Conservation (phyloP, 2,888 invertebrate species). For the Tridacna gigas region DNA sequence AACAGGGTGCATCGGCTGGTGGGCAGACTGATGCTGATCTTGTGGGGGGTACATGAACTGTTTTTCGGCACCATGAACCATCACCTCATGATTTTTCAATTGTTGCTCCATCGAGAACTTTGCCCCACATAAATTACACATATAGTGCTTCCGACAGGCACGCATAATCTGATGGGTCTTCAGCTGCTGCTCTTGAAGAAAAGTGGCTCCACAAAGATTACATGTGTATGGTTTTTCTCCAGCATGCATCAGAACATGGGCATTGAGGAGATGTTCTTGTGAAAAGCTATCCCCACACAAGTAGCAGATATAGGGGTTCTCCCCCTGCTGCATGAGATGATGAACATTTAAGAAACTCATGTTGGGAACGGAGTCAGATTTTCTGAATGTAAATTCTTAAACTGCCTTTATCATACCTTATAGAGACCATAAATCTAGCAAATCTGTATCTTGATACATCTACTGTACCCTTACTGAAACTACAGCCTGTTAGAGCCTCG, state of each 20-base stretch:
- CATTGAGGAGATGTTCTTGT: conserved; percentile 16
- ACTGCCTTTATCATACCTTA: too few relatives aligned
- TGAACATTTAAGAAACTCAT: conserved; percentile 24
- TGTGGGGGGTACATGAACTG: conserved; percentile 7
- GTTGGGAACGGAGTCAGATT: background rate
- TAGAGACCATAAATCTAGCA: too few relatives aligned
- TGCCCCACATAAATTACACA: background rate
- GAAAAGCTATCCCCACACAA: conserved; percentile 23
- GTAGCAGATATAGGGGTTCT: conserved; percentile 18
- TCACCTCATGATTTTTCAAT: background rate
- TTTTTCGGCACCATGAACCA: conserved; percentile 7
- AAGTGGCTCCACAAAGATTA: conserved; percentile 14
- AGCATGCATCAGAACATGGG: conserved; percentile 20
- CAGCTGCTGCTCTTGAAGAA: conserved; percentile 18
- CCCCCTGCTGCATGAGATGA: conserved; percentile 15
- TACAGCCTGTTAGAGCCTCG: too few relatives aligned
- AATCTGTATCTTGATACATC: too few relatives aligned
- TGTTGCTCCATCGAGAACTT: conserved; percentile 2
- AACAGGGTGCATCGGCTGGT: background rate
- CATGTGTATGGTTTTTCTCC: conserved; percentile 14
- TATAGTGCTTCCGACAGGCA: conserved; percentile 12
- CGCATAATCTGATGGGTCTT: conserved; percentile 20
- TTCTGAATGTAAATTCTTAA: background rate
- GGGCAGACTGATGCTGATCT: conserved; percentile 7
- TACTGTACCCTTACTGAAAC: too few relatives aligned